Evolutionary conservation across 2,797 vertebrate genomes (phyloP), one percentile per base, ranked within the genome.

Genomic region (Sebastes baramenuke): DNA sequence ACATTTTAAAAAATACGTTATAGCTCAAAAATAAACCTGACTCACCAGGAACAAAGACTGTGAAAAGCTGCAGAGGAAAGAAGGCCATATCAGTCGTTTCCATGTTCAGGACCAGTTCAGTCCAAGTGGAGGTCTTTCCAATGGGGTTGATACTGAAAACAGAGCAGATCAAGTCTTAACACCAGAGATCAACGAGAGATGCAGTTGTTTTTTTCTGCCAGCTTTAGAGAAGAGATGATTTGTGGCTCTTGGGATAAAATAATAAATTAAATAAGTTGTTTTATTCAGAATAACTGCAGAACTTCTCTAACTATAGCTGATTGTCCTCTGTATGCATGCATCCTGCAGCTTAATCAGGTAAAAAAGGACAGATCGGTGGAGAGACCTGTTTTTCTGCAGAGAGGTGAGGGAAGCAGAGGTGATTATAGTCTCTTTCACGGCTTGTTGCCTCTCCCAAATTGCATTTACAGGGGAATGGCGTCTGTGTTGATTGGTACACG

Each of bases 371-470:
- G 52, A 20, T 5, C 7, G 13, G 20, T 25, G 25, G 24, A 4
- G 27, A 54, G 30, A 61, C 11, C 8, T 22, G 16, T 52, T 66
- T 27, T 60, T 83, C 56, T 55, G 29, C 67, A 69, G 68, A 56
- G 32, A 36, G 29, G 8, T 25, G 72, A 72, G 18, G 9, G 38
- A 18, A 56, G 34, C 65, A 60, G 34, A 62, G 24, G 55, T 83
- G 77, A 88, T 83, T 80, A 77, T 3, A 54, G 22, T 49, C 73
- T 67, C 77, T 71, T 80, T 91, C 75, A 85, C 32, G 9, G 55
- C 67, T 62, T 77, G 65, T 71, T 87, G 81, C 82, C 5, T 69
- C 82, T 72, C 6, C 5, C 66, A 81, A 80, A 85, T 82, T 38
- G 66, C 36, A 67, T 64, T 76, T 32, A 25, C 56, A 20, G 60